Evolutionary conservation across 2,113 vertebrate species (phyloP).

Genomic region (Puntigrus tetrazona): DNA sequence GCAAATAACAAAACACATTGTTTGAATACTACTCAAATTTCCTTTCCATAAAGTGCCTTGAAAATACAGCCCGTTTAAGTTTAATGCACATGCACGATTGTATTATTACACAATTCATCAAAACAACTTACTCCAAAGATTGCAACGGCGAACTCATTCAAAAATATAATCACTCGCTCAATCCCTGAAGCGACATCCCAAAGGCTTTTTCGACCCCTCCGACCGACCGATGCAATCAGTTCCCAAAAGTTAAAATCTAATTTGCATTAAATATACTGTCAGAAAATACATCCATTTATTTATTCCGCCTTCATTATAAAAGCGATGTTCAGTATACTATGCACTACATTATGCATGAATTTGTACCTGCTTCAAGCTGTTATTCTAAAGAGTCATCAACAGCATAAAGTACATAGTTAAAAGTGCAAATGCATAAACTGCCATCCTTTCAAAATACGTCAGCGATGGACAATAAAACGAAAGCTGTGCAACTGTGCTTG

Average conservation of each 20-base stretch:
- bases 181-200: neutral
- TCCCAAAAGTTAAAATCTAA: neutral
- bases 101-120: neutral
- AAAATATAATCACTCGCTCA: neutral
- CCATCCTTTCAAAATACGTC: constrained; percentile 41
- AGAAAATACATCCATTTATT: neutral
- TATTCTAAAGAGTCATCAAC: neutral
- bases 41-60: neutral
- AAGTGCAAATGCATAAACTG: constrained; percentile 64
- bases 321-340: neutral
- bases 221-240: neutral
- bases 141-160: neutral
- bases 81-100: neutral
- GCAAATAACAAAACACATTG: no score
- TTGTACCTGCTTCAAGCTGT: neutral
- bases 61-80: neutral
- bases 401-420: neutral
- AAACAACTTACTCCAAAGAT: neutral
- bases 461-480: neutral
- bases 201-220: neutral
- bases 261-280: neutral
- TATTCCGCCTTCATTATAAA: neutral
- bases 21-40: no score
- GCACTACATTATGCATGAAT: neutral
- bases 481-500: neutral